phyloP scores from a whole-genome alignment of 2,888 invertebrate species.

The Zeuzera pyrina region DNA sequence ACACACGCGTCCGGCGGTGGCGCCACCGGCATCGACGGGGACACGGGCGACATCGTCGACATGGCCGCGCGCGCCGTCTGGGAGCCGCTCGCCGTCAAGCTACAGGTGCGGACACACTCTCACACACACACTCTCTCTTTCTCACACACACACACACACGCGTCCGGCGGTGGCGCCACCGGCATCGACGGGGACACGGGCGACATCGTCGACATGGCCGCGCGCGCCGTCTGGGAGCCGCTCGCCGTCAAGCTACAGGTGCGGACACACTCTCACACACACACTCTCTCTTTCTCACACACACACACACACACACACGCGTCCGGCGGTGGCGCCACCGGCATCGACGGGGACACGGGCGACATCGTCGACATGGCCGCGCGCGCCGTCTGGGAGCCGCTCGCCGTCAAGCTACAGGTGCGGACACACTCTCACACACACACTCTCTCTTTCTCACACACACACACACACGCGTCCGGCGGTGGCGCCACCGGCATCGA shows the following conservation, averaged over 20 bases:
- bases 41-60: conserved; percentile 92
- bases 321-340: conserved; percentile 81
- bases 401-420: conserved; percentile 94
- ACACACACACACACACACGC: no score
- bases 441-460: no score
- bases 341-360: conserved; percentile 96
- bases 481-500: conserved; percentile 92
- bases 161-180: conserved; percentile 77
- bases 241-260: conserved; percentile 94
- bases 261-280: no score
- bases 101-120: no score
- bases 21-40: conserved; percentile 95
- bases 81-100: conserved; percentile 97
- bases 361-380: conserved; percentile 92
- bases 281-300: no score
- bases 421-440: no score
- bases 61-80: conserved; percentile 92
- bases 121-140: no score
- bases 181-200: conserved; percentile 98
- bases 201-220: conserved; percentile 92
- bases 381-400: conserved; percentile 95
- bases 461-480: conserved; percentile 83
- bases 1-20: conserved; percentile 80
- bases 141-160: no score
- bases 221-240: conserved; percentile 95